A percentile compares a stretch with the other conserved stretches of the same genome.
Evolutionary conservation across 2,888 invertebrate genomes (phyloP).

Genomic region (Opisthograptis luteolata): DNA sequence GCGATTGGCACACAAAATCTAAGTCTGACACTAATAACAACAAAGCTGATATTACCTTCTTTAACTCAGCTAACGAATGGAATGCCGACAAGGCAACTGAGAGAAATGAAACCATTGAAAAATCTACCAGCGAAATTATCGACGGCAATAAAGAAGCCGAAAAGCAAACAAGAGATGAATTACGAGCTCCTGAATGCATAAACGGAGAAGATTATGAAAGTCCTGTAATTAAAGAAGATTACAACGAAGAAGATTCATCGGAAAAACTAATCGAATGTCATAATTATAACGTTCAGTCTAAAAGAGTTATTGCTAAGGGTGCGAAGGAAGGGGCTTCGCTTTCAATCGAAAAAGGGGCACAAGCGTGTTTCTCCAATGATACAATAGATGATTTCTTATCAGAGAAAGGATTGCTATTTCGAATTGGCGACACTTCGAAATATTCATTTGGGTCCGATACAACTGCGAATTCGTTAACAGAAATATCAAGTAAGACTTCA

Average conservation of each 20-base stretch:
- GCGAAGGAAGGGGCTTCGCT: slow-evolving; percentile 34
- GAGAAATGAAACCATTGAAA: background rate
- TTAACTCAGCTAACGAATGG: slow-evolving; percentile 1
- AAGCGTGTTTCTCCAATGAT: slow-evolving; percentile 68
- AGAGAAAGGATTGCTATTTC: slow-evolving; percentile 57
- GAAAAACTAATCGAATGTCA: slow-evolving; percentile 64
- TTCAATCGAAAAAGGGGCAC: slow-evolving; percentile 63
- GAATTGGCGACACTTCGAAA: slow-evolving; percentile 59
- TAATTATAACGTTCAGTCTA: slow-evolving; percentile 48
- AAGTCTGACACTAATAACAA: slow-evolving; percentile 45
- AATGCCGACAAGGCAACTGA: background rate
- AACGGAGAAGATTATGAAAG: slow-evolving; percentile 13
- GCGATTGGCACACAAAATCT: slow-evolving; percentile 63
- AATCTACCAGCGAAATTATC: slow-evolving; percentile 1
- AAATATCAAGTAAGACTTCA: slow-evolving; percentile 61
- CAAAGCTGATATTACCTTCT: no score
- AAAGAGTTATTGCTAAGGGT: slow-evolving; percentile 10
- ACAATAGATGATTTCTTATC: slow-evolving; percentile 71
- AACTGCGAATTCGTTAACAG: slow-evolving; percentile 35
- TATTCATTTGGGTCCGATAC: slow-evolving; percentile 57
- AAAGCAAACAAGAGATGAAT: slow-evolving; percentile 16
- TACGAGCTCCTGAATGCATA: no score
- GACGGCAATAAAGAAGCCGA: slow-evolving; percentile 55
- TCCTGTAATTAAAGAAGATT: slow-evolving; percentile 28
- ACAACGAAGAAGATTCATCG: slow-evolving; percentile 40